Evolutionary conservation across 1,140 invertebrate genomes (phyloP), one percentile per base, ranked within the genome.

Genomic region (Drosophila simulans): DNA sequence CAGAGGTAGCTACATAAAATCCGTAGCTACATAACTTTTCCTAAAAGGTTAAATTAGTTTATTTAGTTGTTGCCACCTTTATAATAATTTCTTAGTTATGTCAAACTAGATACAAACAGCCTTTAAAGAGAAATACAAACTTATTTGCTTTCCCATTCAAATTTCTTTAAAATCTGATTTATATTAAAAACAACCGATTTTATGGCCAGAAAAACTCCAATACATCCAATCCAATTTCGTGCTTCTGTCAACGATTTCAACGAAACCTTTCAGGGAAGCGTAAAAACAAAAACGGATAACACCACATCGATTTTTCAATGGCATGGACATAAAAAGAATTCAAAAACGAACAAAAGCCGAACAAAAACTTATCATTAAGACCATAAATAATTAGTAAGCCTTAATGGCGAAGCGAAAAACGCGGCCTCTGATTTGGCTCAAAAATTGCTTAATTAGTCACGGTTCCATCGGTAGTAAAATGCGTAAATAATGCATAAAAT

Each of bases 371-470:
- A 88, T 86, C 83, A 88, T 86, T 71, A 88, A 86, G 74, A 73
- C 60, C 79, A 88, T 86, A 82, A 86, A 88, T 86, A 86, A 83
- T 86, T 86, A 86, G 78, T 68, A 35, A 64, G 39, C 43, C 69
- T 75, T 77, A 46, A 59, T 76, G 59, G 62, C 60, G 31, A 25
- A 65, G 27, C 39, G 59, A 57, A 53, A 74, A 64, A 54, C n/a
- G 27, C 48, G 37, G 43, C 15, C 56, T 53, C 17, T 58, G 49
- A 88, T 72, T 88, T 82, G 83, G 74, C 69, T 81, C 69, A 66
- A 82, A 76, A 88, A 88, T 88, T 88, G 83, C 84, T 84, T 88
- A 88, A 88, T 88, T 89, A 89, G 83, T 84, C 84, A 88, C 72
- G 72, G 62, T 65, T 43, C 65, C 68, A 68, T 65, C 45, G 56